Base-by-base conservation (phyloP, 2,797 vertebrate genomes). In the Macrochelys suwanniensis region DNA sequence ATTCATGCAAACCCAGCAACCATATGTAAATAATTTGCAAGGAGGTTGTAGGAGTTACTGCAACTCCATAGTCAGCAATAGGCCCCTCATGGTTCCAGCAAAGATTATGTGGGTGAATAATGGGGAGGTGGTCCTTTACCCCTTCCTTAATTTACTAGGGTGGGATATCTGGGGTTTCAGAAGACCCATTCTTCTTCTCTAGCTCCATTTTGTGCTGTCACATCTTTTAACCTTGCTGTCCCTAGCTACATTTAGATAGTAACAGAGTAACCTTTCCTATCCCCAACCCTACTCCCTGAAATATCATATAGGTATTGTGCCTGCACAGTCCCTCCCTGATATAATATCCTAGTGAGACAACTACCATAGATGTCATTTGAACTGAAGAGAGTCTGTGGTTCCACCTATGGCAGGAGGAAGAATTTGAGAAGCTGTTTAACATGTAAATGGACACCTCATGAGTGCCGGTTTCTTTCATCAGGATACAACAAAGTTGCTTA, bases 401-500 rank as follows among this genome's bases (percentile, higher is more conserved):
- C 11, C 80, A 12, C 28, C 82, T 90, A 54, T 28, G 51, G 74
- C 91, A 3, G 3, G 2, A 88, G 86, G 9, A n/a, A 92, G 82
- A 93, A 89, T 68, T 82, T 0, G 80, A 5, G 8, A 12, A 79
- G 84, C 81, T 81, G 76, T 88, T 68, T 88, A 90, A 86, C 7
- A 26, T 88, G 76, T 95, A 89, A 71, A 77, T 1, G 77, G 42
- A 37, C 8, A 21, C 61, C n/a, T 37, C 16, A n/a, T 11, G 17
- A 68, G 50, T 26, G 28, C 80, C 92, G 33, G 31, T 82, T 94
- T 93, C 37, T 89, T 51, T 15, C 76, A 17, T 1, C 21, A 84
- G 49, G 28, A 80, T 93, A 83, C 28, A 88, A 84, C 56, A 68
- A 80, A 88, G 61, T 94, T 95, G 45, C 90, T 94, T 90, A 92